phyloP scores from a whole-genome alignment of 2,888 invertebrate genomes.

The Lydus trimaculatus region DNA sequence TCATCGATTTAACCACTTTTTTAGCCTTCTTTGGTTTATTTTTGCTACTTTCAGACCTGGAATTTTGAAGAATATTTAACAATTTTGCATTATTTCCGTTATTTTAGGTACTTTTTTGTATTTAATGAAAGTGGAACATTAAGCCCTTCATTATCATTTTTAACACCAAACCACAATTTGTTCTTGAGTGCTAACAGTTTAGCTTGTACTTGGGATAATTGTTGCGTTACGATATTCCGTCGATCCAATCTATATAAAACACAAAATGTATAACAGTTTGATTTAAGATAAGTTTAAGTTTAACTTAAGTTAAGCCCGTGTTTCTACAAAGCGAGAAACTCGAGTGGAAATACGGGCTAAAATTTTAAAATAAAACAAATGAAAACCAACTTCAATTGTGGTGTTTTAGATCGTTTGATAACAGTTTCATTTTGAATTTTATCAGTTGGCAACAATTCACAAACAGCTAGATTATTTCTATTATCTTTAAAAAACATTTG shows the following conservation, averaged over 20 bases:
- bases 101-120: conserved; percentile 26
- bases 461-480: conserved; percentile 49
- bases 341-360: not conserved
- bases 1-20: conserved; percentile 43
- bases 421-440: conserved; percentile 39
- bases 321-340: too few species aligned
- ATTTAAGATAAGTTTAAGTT: not conserved
- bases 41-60: not conserved
- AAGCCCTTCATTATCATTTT: conserved; percentile 54
- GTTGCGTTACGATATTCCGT: conserved; percentile 57
- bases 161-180: conserved; percentile 76
- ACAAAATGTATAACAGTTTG: conserved; percentile 1
- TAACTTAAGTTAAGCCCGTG: too few species aligned
- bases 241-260: conserved; percentile 51
- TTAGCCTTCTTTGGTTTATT: conserved; percentile 17
- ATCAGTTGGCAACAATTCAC: conserved; percentile 53
- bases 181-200: conserved; percentile 73
- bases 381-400: conserved; percentile 43
- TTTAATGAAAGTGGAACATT: conserved; percentile 72
- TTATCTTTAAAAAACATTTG: conserved; percentile 30
- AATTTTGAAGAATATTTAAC: not conserved
- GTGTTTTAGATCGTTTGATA: conserved; percentile 40
- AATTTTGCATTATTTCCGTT: conserved; percentile 35
- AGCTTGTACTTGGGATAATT: conserved; percentile 70
- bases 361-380: not conserved